Conservation (phyloP, 2,113 vertebrate species). For the Chroicocephalus ridibundus region DNA sequence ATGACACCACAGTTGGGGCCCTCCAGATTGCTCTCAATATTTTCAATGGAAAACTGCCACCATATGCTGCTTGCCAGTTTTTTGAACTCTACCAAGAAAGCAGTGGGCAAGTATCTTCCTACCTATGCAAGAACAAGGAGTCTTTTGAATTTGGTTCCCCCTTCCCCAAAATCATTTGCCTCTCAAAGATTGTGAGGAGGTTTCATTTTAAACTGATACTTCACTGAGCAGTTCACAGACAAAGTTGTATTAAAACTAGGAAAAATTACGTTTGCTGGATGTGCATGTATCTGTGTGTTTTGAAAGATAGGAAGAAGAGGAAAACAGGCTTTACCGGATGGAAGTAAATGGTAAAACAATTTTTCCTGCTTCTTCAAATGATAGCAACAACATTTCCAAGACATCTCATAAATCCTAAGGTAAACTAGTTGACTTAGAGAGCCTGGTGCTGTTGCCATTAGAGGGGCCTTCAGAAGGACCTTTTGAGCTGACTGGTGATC, state of each 20-base stretch:
- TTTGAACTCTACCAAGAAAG: constrained; percentile 85
- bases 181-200: background rate
- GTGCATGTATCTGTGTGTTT: background rate
- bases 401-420: background rate
- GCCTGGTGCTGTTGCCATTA: background rate
- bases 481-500: background rate
- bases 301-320: background rate
- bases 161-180: background rate
- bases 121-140: background rate
- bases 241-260: background rate
- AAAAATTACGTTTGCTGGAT: background rate
- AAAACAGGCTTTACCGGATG: background rate
- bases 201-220: background rate
- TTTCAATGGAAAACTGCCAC: constrained; percentile 81
- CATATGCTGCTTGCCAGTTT: constrained; percentile 86
- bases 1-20: constrained; percentile 84
- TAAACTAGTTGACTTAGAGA: background rate
- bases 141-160: background rate
- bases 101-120: constrained; percentile 78
- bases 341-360: background rate
- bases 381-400: background rate
- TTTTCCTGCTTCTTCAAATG: background rate
- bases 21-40: constrained; percentile 85
- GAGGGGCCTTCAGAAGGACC: background rate
- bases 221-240: background rate